A percentile compares a stretch with the other conserved stretches of the same genome.
phyloP scores from a whole-genome alignment of 2,797 vertebrate genomes.

The Luscinia luscinia region DNA sequence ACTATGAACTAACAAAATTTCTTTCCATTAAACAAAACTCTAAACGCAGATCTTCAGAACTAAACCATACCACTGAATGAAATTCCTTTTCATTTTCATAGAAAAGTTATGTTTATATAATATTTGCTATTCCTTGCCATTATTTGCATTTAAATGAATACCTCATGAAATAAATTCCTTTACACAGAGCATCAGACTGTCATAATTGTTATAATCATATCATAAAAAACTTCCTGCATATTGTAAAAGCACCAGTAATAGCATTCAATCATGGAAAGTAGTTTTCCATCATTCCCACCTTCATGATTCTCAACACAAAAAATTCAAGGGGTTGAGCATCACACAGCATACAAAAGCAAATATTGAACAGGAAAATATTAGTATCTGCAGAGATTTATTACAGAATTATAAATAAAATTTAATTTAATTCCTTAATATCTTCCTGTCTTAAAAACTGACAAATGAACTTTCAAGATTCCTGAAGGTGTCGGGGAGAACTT shows the following conservation, averaged over 20 bases:
- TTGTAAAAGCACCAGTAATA: background rate
- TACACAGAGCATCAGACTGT: background rate
- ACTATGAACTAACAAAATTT: background rate
- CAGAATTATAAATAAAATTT: background rate
- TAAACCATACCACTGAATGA: background rate
- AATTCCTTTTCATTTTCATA: conserved; percentile 3
- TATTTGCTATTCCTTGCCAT: background rate
- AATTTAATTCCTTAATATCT: background rate
- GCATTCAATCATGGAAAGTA: background rate
- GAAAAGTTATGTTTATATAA: background rate
- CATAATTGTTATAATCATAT: background rate
- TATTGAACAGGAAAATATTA: background rate
- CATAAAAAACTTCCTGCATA: background rate
- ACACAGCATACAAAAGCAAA: background rate
- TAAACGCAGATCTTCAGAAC: background rate
- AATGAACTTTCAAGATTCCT: background rate
- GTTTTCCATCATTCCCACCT: background rate
- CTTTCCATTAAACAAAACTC: background rate
- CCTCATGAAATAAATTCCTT: background rate
- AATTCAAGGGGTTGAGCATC: background rate
- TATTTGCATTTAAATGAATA: background rate
- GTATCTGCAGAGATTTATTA: background rate
- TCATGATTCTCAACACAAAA: conserved; percentile 9
- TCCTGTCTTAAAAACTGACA: background rate
- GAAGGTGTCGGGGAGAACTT: background rate